These are phyloP conservation scores for Drosophila varians DNA, from an alignment of 1,140 invertebrate genomes.

Conservation along the genomic window DNA sequence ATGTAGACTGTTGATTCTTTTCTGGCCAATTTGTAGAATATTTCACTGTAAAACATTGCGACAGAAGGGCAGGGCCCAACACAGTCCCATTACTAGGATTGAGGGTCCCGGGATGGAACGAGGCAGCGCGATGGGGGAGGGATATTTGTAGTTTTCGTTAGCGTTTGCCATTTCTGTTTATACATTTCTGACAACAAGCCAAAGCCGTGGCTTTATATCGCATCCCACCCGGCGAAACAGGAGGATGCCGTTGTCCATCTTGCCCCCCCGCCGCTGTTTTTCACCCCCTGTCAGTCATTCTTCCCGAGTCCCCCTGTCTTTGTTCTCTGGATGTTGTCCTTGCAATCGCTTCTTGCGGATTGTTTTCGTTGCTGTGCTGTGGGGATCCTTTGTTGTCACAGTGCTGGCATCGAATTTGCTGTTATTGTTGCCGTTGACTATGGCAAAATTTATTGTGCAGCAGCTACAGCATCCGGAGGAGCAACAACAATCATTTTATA, in stretches of 20 bases:
- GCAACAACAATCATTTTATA: conserved; percentile 69
- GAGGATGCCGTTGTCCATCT: conserved; percentile 1
- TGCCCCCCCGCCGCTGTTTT: conserved; percentile 4
- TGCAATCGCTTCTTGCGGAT: conserved; percentile 20
- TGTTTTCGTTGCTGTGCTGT: conserved; percentile 29
- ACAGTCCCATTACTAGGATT: conserved; percentile 21
- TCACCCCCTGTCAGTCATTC: conserved; percentile 23
- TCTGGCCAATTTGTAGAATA: conserved; percentile 67
- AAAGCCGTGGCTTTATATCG: conserved; percentile 35
- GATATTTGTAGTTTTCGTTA: conserved; percentile 54
- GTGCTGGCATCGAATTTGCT: conserved; percentile 30
- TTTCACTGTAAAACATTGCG: conserved; percentile 48
- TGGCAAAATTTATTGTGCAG: conserved; percentile 57
- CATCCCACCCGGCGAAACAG: conserved; percentile 2
- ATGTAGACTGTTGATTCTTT: conserved; percentile 30
- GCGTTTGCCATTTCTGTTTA: conserved; percentile 48
- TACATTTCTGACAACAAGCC: conserved; percentile 46
- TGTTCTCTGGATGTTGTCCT: conserved; percentile 2
- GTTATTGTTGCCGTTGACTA: conserved; percentile 26
- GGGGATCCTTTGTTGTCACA: conserved; percentile 25
- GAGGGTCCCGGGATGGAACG: not conserved
- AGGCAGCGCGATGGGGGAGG: not conserved
- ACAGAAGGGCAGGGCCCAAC: conserved; percentile 13
- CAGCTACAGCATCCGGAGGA: conserved; percentile 1
- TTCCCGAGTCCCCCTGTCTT: not conserved